A percentile compares a stretch with the other conserved stretches of the same genome.
Evolutionary conservation across 2,113 vertebrate species (phyloP).

Genomic region (Reinhardtius hippoglossoides): DNA sequence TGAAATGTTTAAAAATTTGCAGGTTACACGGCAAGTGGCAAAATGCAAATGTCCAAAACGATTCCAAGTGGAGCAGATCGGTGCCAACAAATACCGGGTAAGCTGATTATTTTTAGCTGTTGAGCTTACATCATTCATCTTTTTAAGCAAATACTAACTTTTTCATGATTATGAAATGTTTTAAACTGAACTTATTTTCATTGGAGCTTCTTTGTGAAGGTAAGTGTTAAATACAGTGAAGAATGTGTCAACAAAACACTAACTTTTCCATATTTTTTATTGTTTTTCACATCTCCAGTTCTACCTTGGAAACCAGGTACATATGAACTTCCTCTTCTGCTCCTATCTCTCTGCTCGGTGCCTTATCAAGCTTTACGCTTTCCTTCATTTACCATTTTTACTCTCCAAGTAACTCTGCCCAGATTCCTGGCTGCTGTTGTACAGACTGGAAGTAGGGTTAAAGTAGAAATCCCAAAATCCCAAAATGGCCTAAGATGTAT

Average conservation of each 20-base stretch:
- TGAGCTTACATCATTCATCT: neutral
- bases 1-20: constrained; percentile 37
- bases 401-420: constrained; percentile 36
- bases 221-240: constrained; percentile 32
- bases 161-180: neutral
- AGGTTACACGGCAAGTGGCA: constrained; percentile 98
- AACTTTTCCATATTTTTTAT: constrained; percentile 79
- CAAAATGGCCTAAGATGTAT: constrained; percentile 3
- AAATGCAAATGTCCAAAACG: constrained; percentile 99
- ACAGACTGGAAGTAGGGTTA: constrained; percentile 74
- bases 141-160: neutral
- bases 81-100: constrained; percentile 99
- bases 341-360: constrained; percentile 44
- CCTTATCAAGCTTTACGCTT: constrained; percentile 50
- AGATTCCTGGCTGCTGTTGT: constrained; percentile 58
- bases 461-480: constrained; percentile 67
- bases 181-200: neutral
- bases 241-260: constrained; percentile 63
- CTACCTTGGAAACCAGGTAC: constrained; percentile 99
- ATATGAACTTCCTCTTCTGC: constrained; percentile 68
- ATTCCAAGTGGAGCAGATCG: constrained; percentile 99
- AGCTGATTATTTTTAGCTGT: constrained; percentile 58
- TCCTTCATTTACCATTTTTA: constrained; percentile 28
- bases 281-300: constrained; percentile 94
- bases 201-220: neutral